phyloP scores from a whole-genome alignment of 2,113 vertebrate genomes.

The Prolemur simus region DNA sequence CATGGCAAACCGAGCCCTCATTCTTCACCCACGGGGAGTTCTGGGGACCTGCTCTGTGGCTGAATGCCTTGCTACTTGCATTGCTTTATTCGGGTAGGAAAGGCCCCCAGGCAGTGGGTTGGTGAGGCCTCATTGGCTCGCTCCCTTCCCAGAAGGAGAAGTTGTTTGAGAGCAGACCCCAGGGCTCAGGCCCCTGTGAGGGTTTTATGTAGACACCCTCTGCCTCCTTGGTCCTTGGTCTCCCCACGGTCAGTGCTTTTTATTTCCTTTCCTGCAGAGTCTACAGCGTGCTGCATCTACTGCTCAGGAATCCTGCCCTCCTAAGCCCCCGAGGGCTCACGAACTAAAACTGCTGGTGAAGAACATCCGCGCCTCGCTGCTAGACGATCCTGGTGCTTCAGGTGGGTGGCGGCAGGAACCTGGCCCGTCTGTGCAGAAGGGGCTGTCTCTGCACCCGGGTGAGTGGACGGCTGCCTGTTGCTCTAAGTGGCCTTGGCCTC shows the following conservation, averaged over 20 bases:
- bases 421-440: fast-evolving
- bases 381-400: slow-evolving; percentile 84
- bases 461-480: not conserved
- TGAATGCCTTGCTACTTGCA: fast-evolving
- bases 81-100: not conserved
- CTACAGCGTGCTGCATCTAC: slow-evolving; percentile 68
- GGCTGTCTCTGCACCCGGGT: not conserved
- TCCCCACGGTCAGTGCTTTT: fast-evolving
- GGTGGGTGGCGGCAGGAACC: slow-evolving; percentile 77
- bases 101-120: not conserved
- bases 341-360: slow-evolving; percentile 94
- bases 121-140: fast-evolving
- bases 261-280: slow-evolving; percentile 80
- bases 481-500: not conserved
- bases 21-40: fast-evolving
- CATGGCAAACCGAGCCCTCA: not conserved
- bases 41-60: not conserved
- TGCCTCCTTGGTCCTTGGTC: fast-evolving
- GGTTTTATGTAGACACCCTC: fast-evolving
- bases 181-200: too few species aligned
- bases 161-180: fast-evolving
- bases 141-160: too few species aligned
- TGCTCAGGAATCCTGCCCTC: slow-evolving; percentile 88
- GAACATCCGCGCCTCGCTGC: slow-evolving; percentile 86
- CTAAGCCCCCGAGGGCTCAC: slow-evolving; percentile 95